These are phyloP conservation scores for Vanessa atalanta DNA, from an alignment of 1,140 invertebrate genomes.

Conservation along the genomic window DNA sequence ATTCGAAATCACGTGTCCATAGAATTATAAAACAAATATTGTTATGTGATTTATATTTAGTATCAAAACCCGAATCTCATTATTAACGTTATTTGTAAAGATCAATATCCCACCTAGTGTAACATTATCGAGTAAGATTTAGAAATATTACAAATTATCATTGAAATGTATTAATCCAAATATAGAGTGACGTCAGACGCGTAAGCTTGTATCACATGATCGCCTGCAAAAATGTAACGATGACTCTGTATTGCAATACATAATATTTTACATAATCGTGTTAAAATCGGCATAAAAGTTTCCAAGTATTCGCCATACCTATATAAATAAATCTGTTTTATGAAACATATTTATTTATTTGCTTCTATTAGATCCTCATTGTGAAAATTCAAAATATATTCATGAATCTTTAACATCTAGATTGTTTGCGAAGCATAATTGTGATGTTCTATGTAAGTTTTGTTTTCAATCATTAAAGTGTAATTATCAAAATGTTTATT, in stretches of 20 bases:
- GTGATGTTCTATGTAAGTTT: conserved; percentile 79
- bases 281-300: background rate
- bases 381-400: conserved; percentile 22
- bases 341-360: background rate
- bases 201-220: conserved; percentile 19
- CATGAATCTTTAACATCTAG: conserved; percentile 51
- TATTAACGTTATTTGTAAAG: conserved; percentile 51
- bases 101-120: conserved; percentile 75
- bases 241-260: background rate
- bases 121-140: conserved; percentile 68
- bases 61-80: conserved; percentile 29
- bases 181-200: conserved; percentile 19
- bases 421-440: conserved; percentile 79
- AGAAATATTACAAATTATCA: conserved; percentile 51
- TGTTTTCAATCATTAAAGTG: conserved; percentile 79
- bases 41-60: conserved; percentile 27
- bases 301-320: conserved; percentile 2
- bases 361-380: conserved; percentile 21
- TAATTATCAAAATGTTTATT: conserved; percentile 51
- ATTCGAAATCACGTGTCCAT: conserved; percentile 28
- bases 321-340: background rate
- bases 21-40: conserved; percentile 24
- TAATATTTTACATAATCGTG: conserved; percentile 1
- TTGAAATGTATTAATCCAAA: conserved; percentile 34
- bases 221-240: conserved; percentile 15